These are phyloP conservation scores for Centrocercus urophasianus DNA, from an alignment of 2,113 vertebrate species.

Conservation along the genomic window DNA sequence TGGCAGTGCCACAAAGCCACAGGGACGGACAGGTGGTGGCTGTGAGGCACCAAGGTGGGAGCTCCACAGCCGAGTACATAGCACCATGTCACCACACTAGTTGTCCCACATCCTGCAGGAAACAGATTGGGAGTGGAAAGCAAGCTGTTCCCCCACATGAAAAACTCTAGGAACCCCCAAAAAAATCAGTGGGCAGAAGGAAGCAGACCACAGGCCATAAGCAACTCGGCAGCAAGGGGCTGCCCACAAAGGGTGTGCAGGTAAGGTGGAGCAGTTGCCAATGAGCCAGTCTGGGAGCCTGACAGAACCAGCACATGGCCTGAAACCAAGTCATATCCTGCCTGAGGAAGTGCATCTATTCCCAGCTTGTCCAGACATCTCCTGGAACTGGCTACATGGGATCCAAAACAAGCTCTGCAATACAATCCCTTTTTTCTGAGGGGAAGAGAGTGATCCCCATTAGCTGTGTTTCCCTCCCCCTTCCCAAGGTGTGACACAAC, in stretches of 20 bases:
- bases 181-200: neutral
- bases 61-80: neutral
- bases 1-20: too few species aligned
- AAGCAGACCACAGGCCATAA: neutral
- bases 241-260: neutral
- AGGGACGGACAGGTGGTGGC: neutral
- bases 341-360: neutral
- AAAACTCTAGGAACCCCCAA: neutral
- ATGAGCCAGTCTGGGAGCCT: neutral
- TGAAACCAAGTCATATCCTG: neutral
- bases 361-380: neutral
- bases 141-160: neutral
- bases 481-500: neutral
- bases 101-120: neutral
- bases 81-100: neutral
- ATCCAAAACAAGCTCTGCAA: neutral
- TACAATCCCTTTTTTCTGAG: neutral
- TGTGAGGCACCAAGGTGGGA: neutral
- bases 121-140: neutral
- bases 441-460: neutral
- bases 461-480: neutral
- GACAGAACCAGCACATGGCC: neutral
- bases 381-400: too few species aligned
- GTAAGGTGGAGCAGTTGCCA: neutral
- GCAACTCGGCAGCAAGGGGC: neutral